A percentile compares a stretch with the other conserved stretches of the same genome.
These are phyloP conservation scores for Camelus bactrianus DNA, from an alignment of 2,113 vertebrate genomes.

Conservation along the genomic window DNA sequence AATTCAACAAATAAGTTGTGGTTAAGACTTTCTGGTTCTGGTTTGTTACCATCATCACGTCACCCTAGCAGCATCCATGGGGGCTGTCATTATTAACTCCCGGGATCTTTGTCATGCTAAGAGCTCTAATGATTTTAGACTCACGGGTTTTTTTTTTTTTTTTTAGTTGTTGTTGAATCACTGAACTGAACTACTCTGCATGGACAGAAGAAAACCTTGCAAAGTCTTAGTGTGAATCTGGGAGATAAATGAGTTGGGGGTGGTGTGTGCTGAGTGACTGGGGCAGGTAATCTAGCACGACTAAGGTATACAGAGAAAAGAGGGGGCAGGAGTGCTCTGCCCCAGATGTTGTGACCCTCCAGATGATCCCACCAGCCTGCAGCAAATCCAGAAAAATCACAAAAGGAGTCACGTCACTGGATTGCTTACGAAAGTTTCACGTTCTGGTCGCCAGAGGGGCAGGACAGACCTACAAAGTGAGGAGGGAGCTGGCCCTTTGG, in stretches of 20 bases:
- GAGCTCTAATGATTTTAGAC: background rate
- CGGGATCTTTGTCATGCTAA: background rate
- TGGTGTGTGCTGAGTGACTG: background rate
- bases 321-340: background rate
- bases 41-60: background rate
- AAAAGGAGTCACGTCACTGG: background rate
- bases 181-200: background rate
- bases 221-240: background rate
- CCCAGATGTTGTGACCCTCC: background rate
- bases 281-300: background rate
- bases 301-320: background rate
- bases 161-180: background rate
- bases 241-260: background rate
- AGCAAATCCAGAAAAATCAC: background rate
- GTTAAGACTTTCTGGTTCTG: background rate
- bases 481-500: background rate
- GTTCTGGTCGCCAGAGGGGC: background rate
- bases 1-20: background rate
- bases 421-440: background rate
- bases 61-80: background rate
- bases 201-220: background rate
- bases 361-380: background rate
- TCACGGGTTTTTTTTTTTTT: background rate
- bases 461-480: background rate
- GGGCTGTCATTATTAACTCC: background rate